A percentile compares a stretch with the other conserved stretches of the same genome.
Conservation (phyloP, 1,140 invertebrate species). For the Polypedilum pembai region DNA sequence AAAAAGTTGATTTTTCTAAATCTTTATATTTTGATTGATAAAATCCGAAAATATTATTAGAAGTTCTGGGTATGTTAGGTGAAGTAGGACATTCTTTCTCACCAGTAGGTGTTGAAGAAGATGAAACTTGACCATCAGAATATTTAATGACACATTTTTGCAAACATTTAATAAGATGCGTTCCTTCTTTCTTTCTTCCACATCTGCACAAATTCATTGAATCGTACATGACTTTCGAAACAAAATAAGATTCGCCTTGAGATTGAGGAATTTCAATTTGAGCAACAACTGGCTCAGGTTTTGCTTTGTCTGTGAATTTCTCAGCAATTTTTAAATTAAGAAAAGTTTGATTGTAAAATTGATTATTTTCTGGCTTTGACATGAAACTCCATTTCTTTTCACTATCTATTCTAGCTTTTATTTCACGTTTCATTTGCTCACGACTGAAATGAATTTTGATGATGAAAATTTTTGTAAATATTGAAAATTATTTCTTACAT, state of each 20-base stretch:
- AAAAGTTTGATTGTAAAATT: background rate
- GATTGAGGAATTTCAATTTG: too few species aligned
- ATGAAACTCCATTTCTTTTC: slow-evolving; percentile 14
- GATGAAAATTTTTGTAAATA: background rate
- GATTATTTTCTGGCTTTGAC: slow-evolving; percentile 4
- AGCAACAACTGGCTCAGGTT: too few species aligned
- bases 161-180: slow-evolving; percentile 21
- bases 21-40: background rate
- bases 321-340: background rate
- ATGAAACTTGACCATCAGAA: background rate
- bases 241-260: slow-evolving; percentile 19
- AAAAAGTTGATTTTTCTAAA: background rate
- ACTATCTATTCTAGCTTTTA: background rate
- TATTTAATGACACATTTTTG: slow-evolving; percentile 20
- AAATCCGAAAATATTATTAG: background rate
- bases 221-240: background rate
- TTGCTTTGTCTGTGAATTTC: background rate
- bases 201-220: slow-evolving; percentile 3
- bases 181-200: slow-evolving; percentile 22
- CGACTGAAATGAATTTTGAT: slow-evolving; percentile 10
- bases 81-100: background rate
- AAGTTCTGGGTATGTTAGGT: background rate
- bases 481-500: background rate
- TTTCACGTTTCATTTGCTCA: slow-evolving; percentile 22
- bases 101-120: background rate